Percentiles rank a stretch among this genome's conserved stretches.
Conservation (phyloP, 1,140 invertebrate species). For the Nephila pilipes region DNA sequence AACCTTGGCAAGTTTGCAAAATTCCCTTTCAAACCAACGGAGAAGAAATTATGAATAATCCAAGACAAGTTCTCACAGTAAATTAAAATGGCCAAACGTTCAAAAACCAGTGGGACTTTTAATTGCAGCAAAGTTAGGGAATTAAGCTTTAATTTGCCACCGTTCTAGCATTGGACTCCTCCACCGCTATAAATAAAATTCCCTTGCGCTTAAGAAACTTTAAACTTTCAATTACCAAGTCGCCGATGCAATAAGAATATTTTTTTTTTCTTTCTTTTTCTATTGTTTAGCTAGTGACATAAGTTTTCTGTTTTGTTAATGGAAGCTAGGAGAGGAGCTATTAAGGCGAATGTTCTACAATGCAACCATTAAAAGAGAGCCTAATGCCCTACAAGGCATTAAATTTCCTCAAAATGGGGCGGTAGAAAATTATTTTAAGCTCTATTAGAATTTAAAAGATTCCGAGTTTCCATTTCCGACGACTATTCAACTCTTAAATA, state of each 20-base stretch:
- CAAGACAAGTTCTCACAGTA: conserved; percentile 49
- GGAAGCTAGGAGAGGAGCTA: conserved; percentile 11
- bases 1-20: conserved; percentile 48
- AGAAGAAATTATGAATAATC: conserved; percentile 52
- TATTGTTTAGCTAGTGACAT: conserved; percentile 53
- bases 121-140: conserved; percentile 37
- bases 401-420: conserved; percentile 63
- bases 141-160: conserved; percentile 69
- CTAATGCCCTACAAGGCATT: conserved; percentile 59
- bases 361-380: conserved; percentile 48
- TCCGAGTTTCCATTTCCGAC: conserved; percentile 16
- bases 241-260: conserved; percentile 57
- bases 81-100: conserved; percentile 58
- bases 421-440: conserved; percentile 65
- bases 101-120: conserved; percentile 48
- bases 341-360: conserved; percentile 60
- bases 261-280: conserved; percentile 7
- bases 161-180: conserved; percentile 25
- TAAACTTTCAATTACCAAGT: conserved; percentile 72
- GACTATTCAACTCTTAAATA: conserved; percentile 41
- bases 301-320: conserved; percentile 70
- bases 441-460: conserved; percentile 65
- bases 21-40: conserved; percentile 31
- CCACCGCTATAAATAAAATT: conserved; percentile 58
- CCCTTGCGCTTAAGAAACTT: conserved; percentile 58